phyloP scores from a whole-genome alignment of 2,113 vertebrate species.

The Charadrius vociferus region DNA sequence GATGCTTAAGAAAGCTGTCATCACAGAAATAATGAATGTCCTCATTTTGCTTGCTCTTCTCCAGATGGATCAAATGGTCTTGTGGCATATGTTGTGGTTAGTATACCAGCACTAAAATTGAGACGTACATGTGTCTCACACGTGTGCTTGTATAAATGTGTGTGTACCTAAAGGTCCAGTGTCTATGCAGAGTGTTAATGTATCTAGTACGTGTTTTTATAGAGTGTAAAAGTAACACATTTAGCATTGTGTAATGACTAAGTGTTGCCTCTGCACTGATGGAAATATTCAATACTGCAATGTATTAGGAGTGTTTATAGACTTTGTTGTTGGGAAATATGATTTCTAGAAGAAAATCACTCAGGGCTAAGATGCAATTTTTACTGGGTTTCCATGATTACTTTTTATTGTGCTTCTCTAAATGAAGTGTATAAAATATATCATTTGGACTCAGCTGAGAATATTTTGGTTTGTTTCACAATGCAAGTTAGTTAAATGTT shows the following conservation, averaged over 20 bases:
- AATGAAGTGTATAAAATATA: neutral
- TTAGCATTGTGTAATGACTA: neutral
- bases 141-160: accelerated
- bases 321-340: neutral
- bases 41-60: neutral
- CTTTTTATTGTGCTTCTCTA: neutral
- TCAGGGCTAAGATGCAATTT: neutral
- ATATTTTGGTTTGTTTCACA: neutral
- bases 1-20: neutral
- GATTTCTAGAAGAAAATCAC: neutral
- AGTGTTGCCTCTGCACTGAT: neutral
- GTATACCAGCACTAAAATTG: neutral
- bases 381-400: neutral
- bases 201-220: neutral
- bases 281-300: neutral
- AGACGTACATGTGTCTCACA: accelerated
- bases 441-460: neutral
- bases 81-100: neutral
- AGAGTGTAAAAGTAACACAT: neutral
- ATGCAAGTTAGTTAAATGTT: neutral
- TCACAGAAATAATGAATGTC: neutral
- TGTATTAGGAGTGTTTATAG: neutral
- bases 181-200: neutral
- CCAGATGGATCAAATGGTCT: neutral
- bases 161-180: neutral